phyloP scores from a whole-genome alignment of 2,797 vertebrate species.

The Chromobotia macracanthus region DNA sequence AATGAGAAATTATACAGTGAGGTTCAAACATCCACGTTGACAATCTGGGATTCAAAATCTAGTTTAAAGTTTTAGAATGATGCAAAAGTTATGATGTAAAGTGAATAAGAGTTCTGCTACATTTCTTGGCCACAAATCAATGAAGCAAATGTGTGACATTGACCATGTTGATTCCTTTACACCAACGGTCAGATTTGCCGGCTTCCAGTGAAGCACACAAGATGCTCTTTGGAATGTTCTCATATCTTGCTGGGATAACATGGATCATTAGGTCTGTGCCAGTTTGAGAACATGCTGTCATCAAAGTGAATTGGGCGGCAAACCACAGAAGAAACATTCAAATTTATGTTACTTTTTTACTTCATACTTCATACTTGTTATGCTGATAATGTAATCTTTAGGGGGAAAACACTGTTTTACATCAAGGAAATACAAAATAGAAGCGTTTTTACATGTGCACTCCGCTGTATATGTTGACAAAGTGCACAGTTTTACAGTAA shows the following conservation, averaged over 20 bases:
- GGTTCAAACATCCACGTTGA: background rate
- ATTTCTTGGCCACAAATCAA: background rate
- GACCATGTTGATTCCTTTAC: background rate
- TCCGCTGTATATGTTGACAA: slow-evolving; percentile 16
- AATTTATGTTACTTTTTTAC: background rate
- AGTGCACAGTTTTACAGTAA: slow-evolving; percentile 29
- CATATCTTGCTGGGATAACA: background rate
- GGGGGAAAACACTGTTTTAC: background rate
- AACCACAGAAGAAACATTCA: background rate
- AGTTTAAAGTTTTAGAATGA: background rate
- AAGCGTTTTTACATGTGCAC: no score
- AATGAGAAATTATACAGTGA: background rate
- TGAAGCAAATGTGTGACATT: background rate
- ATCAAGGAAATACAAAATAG: no score
- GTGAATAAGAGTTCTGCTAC: background rate
- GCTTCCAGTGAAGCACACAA: background rate
- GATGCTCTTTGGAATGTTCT: background rate
- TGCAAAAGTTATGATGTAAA: background rate
- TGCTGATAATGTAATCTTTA: background rate
- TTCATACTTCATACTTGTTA: background rate
- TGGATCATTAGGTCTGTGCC: background rate
- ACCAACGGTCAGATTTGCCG: background rate
- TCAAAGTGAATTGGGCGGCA: background rate
- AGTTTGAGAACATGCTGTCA: background rate
- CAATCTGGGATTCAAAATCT: background rate